Evolutionary conservation across 2,113 vertebrate genomes (phyloP).

Genomic region (Crypturellus undulatus): DNA sequence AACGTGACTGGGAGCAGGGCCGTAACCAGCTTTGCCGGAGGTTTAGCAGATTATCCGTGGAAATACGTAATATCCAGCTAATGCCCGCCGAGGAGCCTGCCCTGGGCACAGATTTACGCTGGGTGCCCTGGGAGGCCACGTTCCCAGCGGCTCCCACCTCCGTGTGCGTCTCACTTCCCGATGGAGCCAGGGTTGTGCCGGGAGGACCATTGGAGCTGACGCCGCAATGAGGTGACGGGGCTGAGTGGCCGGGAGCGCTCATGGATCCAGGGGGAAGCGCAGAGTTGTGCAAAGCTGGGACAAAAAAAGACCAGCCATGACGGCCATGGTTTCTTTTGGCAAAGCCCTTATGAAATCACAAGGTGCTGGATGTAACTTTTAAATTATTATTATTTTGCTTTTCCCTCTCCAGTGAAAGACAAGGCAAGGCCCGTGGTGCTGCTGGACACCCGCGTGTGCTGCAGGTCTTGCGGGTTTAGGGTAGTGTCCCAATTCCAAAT

Average conservation of each 20-base stretch:
- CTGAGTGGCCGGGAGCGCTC: rapidly evolving
- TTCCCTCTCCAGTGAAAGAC: neutral
- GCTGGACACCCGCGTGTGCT: rapidly evolving
- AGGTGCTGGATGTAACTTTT: neutral
- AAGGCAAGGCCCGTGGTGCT: neutral
- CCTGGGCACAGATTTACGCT: slow-evolving; percentile 3
- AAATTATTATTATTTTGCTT: neutral
- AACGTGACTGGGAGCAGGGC: neutral
- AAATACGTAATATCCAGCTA: neutral
- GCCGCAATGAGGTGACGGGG: too few species aligned
- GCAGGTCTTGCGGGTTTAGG: neutral
- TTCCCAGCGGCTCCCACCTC: neutral
- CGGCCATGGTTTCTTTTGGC: neutral
- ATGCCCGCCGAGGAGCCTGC: neutral
- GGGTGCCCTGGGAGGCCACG: neutral
- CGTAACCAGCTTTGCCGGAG: slow-evolving; percentile 25
- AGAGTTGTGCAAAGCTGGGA: neutral
- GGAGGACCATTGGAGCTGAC: neutral
- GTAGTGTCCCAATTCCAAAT: rapidly evolving
- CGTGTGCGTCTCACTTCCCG: neutral
- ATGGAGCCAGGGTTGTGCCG: neutral
- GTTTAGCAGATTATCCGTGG: slow-evolving; percentile 36
- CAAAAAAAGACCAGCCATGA: rapidly evolving
- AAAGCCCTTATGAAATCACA: neutral
- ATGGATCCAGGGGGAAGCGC: neutral